Evolutionary conservation across 2,113 vertebrate species (phyloP), one percentile per base, ranked within the genome.

Genomic region (Anarrhichthys ocellatus): DNA sequence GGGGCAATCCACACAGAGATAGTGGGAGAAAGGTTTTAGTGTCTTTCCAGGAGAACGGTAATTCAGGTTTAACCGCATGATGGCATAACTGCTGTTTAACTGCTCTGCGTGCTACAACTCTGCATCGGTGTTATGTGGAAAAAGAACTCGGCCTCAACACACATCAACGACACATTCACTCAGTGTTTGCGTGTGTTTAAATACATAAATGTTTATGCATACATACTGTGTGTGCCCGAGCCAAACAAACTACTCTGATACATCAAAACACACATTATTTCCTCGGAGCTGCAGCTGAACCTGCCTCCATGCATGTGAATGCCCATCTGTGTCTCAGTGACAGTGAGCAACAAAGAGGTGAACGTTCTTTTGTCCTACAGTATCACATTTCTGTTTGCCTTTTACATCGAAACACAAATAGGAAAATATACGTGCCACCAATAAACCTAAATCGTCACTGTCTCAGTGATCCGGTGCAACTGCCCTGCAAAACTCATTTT

Each of bases 41-140:
- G 34, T 52, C 44, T 62, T 62, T 24, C 29, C 20, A 27, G 66
- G 32, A 66, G 22, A 78, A 22, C 4, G 18, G 48, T 64, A 17
- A 67, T 73, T 87, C 77, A 78, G 52, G 54, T 75, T 79, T 54
- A 75, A 80, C 34, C 5, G 11, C n/a, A 29, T n/a, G 11, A 71
- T 76, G 72, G 71, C 80, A 68, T 73, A 81, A 78, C 79, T 71
- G 24, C 71, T 83, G 17, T 54, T 75, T 36, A 6, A 32, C 63
- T 46, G 80, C 80, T 52, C 27, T 11, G 67, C 24, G 5, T 27
- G 29, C 36, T 48, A 29, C 29, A 76, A 46, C 44, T 70, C 38
- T 48, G 48, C 54, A 83, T 13, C 22, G 44, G 4, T 20, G 50
- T 46, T 61, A 80, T 66, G 58, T 73, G 24, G 6, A 56, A 40